Evolutionary conservation across 2,888 invertebrate genomes (phyloP).

Genomic region (Polietes domitor): DNA sequence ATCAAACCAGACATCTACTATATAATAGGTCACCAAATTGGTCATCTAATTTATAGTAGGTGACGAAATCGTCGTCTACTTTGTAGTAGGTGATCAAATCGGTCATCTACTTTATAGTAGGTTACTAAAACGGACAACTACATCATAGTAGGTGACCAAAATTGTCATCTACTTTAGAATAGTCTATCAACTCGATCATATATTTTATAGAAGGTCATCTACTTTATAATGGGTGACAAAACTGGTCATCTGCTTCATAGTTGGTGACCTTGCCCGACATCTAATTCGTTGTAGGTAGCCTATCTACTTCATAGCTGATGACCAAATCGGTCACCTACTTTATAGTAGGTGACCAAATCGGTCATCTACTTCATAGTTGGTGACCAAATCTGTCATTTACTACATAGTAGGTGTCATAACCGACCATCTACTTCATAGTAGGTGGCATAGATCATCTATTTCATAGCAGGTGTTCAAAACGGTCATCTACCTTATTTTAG

Average conservation of each 20-base stretch:
- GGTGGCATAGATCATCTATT: not conserved
- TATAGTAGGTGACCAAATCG: not conserved
- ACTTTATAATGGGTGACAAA: not conserved
- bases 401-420: not conserved
- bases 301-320: not conserved
- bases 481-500: not conserved
- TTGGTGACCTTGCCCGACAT: not conserved
- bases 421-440: no score
- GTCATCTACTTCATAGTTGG: not conserved
- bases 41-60: no score
- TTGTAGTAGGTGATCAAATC: not conserved
- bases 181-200: no score
- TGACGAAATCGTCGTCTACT: no score
- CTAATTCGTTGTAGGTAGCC: not conserved
- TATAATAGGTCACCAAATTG: no score
- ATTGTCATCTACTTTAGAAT: not conserved
- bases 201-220: no score
- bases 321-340: not conserved
- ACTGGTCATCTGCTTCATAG: not conserved
- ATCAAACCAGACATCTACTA: no score
- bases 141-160: not conserved
- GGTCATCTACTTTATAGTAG: not conserved
- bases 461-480: not conserved
- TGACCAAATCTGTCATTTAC: not conserved
- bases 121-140: not conserved